Conservation (phyloP, 2,888 invertebrate species). For the Quadroppia sp. region DNA sequence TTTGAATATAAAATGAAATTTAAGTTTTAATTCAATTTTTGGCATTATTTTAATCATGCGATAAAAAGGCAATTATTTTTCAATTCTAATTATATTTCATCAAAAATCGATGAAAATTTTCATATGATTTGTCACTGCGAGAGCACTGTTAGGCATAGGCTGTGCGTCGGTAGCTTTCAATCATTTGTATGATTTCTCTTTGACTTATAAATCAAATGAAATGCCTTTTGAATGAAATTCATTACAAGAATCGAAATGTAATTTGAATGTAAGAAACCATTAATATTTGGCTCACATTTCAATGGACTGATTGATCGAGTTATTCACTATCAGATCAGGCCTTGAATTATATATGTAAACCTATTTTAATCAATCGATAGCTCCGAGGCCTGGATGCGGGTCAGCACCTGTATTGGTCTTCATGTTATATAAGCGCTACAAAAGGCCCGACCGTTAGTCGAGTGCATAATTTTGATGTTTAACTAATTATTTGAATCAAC, state of each 20-base stretch:
- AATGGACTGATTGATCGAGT: conserved; percentile 14
- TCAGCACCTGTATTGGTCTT: background rate
- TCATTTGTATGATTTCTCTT: background rate
- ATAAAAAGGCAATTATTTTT: no score
- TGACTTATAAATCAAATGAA: conserved; percentile 2
- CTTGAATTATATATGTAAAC: background rate
- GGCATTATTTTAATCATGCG: no score
- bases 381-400: background rate
- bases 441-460: no score
- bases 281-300: background rate
- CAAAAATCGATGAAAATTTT: no score
- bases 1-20: no score
- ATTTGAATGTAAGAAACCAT: conserved; percentile 1
- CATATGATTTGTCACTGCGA: no score
- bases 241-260: background rate
- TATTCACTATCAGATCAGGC: background rate
- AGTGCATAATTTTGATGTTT: no score
- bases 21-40: no score
- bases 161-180: background rate
- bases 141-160: background rate
- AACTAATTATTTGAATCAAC: no score
- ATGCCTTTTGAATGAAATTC: background rate
- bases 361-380: background rate
- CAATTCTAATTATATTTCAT: no score
- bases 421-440: no score